Base-by-base conservation (phyloP, 2,797 vertebrate species). In the Helarctos malayanus region DNA sequence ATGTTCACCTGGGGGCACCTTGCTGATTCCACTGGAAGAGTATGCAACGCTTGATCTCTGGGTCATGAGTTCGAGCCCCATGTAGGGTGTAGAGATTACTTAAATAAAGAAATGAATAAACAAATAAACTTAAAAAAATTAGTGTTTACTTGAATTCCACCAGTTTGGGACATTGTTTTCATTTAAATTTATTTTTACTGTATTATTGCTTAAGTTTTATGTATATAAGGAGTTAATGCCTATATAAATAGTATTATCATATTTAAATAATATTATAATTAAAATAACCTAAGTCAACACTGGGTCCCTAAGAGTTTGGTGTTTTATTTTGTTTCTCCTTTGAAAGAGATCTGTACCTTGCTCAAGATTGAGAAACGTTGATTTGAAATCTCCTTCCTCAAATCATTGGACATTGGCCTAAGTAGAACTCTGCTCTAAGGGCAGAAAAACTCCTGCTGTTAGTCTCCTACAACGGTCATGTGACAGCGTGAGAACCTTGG, bases 111-210 rank as follows among this genome's bases (percentile, higher is more conserved):
- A 76, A 76, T 29, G 2, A 75, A 75, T 11, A 8, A 73, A 47
- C 18, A 15, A 29, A 47, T 18, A 29, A 75, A 32, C 2, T 47
- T 73, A 3, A 32, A 71, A 75, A 52, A 32, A 52, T n/a, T 65
- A 65, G 18, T 0, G 25, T 81, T 75, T 23, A 76, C 68, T 75
- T 68, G 65, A 94, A 85, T 94, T 54, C 45, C 14, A 47, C 19
- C 80, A 47, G 14, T 79, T 90, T 93, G 45, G 73, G 49, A 91
- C 68, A 89, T 89, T n/a, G 6, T 45, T 85, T 80, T 61, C 29
- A 80, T 80, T 80, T 94, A 89, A 80, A 84, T 81, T 65, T 89
- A 80, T 54, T 78, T 91, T 88, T 47, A 19, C 49, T 80, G 84
- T 47, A 75, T 47, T 63, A 35, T 73, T 94, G 54, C 65, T 25